phyloP scores from a whole-genome alignment of 1,140 invertebrate genomes.

The Ooceraea biroi region DNA sequence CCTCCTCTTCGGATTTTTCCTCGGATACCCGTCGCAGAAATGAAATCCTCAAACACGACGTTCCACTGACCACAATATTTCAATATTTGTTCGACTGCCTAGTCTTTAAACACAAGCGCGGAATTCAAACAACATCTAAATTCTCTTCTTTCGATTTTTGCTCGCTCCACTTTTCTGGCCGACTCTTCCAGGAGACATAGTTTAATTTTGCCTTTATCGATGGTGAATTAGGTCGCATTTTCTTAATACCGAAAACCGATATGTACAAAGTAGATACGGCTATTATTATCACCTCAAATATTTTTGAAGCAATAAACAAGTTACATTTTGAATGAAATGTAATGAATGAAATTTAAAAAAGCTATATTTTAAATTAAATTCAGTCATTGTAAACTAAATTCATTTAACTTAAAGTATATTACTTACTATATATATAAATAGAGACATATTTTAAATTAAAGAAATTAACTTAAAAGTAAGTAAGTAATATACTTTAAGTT shows the following conservation, averaged over 20 bases:
- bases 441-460: too few species aligned
- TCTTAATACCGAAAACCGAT: slow-evolving; percentile 29
- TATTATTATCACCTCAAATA: too few species aligned
- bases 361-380: too few species aligned
- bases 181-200: neutral
- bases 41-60: slow-evolving; percentile 40
- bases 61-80: slow-evolving; percentile 22
- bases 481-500: too few species aligned
- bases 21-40: slow-evolving; percentile 15
- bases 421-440: too few species aligned
- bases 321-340: too few species aligned
- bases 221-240: slow-evolving; percentile 33
- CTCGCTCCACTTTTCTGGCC: neutral
- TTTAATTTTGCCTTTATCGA: slow-evolving; percentile 11
- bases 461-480: too few species aligned
- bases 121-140: slow-evolving; percentile 5
- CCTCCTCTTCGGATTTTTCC: neutral
- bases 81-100: slow-evolving; percentile 27
- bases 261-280: too few species aligned
- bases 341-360: too few species aligned
- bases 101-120: slow-evolving; percentile 6
- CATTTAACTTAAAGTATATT: too few species aligned
- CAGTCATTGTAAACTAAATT: too few species aligned
- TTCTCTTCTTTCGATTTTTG: neutral
- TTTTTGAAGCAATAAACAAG: too few species aligned